phyloP scores from a whole-genome alignment of 2,888 invertebrate genomes.

The Acleris sparsana region DNA sequence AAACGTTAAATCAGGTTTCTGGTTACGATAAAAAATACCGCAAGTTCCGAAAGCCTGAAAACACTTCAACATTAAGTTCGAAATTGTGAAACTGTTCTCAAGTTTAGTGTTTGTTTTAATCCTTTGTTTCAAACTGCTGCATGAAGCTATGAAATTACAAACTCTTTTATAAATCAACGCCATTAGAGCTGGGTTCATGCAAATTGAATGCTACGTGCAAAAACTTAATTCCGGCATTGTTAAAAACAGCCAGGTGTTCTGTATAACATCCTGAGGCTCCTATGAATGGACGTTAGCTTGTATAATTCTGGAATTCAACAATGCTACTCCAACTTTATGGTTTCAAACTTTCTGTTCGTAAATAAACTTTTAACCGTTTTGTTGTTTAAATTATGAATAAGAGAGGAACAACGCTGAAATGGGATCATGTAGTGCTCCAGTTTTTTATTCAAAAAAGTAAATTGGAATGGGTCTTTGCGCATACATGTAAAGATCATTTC shows the following conservation, averaged over 20 bases:
- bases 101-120: too few species aligned
- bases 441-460: neutral
- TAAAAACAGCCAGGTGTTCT: constrained; percentile 12
- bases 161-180: constrained; percentile 7
- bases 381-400: neutral
- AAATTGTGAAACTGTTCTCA: too few species aligned
- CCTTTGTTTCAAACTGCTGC: too few species aligned
- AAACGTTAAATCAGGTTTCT: too few species aligned
- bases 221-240: constrained; percentile 5
- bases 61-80: too few species aligned
- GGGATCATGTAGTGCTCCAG: too few species aligned
- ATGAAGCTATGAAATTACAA: neutral
- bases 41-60: too few species aligned
- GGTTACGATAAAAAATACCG: too few species aligned
- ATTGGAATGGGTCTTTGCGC: neutral
- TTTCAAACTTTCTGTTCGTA: constrained; percentile 8
- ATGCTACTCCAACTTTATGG: constrained; percentile 10
- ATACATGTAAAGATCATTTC: constrained; percentile 9
- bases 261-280: constrained; percentile 6
- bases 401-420: neutral
- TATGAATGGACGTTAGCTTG: constrained; percentile 4
- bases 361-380: constrained; percentile 6
- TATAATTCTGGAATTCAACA: constrained; percentile 15
- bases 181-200: neutral
- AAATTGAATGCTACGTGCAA: constrained; percentile 1